phyloP scores from a whole-genome alignment of 2,888 invertebrate genomes.

The Agriopis aurantiaria region DNA sequence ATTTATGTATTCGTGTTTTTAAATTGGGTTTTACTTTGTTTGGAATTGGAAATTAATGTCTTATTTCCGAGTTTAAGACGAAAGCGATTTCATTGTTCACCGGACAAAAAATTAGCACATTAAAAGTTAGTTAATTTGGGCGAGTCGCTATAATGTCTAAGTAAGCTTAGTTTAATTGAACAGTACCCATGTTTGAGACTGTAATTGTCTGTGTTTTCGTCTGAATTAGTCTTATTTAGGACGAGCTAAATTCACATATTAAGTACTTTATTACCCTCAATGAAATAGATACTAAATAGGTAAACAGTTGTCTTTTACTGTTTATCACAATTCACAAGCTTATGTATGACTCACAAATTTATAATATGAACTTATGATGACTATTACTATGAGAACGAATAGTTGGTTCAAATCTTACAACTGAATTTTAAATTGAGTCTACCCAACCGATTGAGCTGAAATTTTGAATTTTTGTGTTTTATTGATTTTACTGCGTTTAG shows the following conservation, averaged over 20 bases:
- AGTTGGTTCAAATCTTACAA: too few relatives aligned
- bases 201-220: conserved; percentile 25
- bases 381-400: too few relatives aligned
- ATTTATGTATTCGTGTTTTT: conserved; percentile 75
- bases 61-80: conserved; percentile 69
- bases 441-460: too few relatives aligned
- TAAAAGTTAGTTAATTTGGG: conserved; percentile 32
- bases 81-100: conserved; percentile 47
- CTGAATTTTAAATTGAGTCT: too few relatives aligned
- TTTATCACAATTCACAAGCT: neutral
- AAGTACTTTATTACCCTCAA: neutral
- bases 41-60: conserved; percentile 78
- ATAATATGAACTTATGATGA: too few relatives aligned
- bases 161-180: conserved; percentile 26
- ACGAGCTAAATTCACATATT: neutral
- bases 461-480: too few relatives aligned
- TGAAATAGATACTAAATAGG: neutral
- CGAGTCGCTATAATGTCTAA: conserved; percentile 23
- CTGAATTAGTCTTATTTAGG: conserved; percentile 39
- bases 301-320: neutral
- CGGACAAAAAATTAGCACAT: conserved; percentile 37
- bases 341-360: too few relatives aligned
- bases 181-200: conserved; percentile 16
- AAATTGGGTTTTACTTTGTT: conserved; percentile 72
- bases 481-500: too few relatives aligned